Conservation (phyloP, 2,797 vertebrate species). For the Mus minutoides region DNA sequence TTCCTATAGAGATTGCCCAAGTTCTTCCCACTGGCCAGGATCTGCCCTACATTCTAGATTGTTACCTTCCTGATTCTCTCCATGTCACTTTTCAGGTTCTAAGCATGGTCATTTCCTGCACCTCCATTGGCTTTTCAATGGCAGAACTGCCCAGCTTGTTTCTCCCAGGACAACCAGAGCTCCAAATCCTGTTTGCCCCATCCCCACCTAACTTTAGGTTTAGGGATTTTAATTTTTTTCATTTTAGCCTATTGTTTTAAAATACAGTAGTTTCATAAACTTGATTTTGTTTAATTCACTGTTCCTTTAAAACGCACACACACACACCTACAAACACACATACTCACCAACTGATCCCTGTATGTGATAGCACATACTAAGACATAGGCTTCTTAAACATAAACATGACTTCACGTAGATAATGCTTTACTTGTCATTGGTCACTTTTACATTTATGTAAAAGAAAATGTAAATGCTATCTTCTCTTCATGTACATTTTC, state of each 20-base stretch:
- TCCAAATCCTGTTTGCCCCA: background rate
- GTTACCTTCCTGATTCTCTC: background rate
- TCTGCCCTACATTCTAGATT: background rate
- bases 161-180: background rate
- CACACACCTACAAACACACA: no score
- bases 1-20: background rate
- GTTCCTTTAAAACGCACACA: background rate
- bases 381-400: background rate
- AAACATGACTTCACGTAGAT: background rate
- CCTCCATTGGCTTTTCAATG: background rate
- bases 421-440: constrained; percentile 32
- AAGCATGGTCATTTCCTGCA: background rate
- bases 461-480: constrained; percentile 11
- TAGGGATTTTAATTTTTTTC: background rate
- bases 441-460: constrained; percentile 24
- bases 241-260: background rate
- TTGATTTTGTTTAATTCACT: background rate
- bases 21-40: background rate
- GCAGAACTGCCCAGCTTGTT: background rate
- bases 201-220: background rate
- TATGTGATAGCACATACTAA: background rate
- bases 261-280: background rate
- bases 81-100: background rate
- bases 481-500: constrained; percentile 18
- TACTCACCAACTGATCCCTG: background rate